Evolutionary conservation across 1,140 invertebrate genomes (phyloP).

Genomic region (Cyclina sinensis): DNA sequence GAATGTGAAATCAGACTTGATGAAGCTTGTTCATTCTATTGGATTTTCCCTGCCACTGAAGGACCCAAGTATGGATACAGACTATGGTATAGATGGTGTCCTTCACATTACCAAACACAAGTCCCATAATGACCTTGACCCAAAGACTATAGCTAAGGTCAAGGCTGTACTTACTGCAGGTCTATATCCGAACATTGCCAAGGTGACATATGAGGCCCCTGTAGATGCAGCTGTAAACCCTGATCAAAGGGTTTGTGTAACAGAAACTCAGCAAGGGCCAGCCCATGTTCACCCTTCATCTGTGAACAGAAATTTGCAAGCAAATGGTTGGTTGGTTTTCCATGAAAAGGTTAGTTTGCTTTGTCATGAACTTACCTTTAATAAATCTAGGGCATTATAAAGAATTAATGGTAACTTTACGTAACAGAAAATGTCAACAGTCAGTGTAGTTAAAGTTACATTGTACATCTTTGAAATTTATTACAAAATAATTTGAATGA

Average conservation of each 20-base stretch:
- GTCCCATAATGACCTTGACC: conserved; percentile 66
- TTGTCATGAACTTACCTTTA: too few relatives aligned
- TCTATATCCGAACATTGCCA: conserved; percentile 84
- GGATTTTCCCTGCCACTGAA: conserved; percentile 75
- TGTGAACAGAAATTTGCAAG: conserved; percentile 81
- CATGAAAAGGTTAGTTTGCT: conserved; percentile 83
- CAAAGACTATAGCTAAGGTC: conserved; percentile 77
- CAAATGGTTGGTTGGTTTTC: conserved; percentile 82
- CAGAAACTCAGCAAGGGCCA: conserved; percentile 80
- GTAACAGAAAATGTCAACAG: too few relatives aligned
- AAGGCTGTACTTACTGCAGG: conserved; percentile 84
- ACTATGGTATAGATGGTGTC: conserved; percentile 67
- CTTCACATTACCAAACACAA: conserved; percentile 74
- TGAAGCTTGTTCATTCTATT: conserved; percentile 80
- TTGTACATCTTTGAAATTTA: too few relatives aligned
- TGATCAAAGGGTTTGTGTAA: conserved; percentile 75
- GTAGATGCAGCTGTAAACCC: conserved; percentile 78
- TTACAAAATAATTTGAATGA: too few relatives aligned
- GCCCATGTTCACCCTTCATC: conserved; percentile 83
- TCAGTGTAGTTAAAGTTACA: too few relatives aligned
- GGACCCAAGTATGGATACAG: neutral
- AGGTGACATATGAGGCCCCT: conserved; percentile 74
- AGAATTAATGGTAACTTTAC: too few relatives aligned
- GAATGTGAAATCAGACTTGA: conserved; percentile 84
- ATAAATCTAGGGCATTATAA: too few relatives aligned